Evolutionary conservation across 2,888 invertebrate species (phyloP).

Genomic region (Drosophila borealis): DNA sequence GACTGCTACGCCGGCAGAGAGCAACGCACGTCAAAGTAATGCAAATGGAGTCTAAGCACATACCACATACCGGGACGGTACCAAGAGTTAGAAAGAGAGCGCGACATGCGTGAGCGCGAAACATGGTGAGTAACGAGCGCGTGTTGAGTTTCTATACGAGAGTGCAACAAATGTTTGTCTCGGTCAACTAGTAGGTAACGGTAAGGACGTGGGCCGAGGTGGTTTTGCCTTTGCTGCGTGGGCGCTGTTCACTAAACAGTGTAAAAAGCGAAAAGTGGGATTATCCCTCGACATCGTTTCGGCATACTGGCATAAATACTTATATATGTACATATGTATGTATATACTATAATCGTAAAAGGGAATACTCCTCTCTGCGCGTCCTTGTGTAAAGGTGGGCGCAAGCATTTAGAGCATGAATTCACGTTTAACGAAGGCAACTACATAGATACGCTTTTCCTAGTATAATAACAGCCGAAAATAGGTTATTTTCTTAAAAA

Average conservation of each 20-base stretch:
- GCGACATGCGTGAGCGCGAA: conserved; percentile 22
- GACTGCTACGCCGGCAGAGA: conserved; percentile 28
- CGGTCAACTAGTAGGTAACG: conserved; percentile 45
- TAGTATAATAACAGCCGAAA: background rate
- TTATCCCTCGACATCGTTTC: conserved; percentile 55
- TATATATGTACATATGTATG: background rate
- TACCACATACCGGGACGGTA: background rate
- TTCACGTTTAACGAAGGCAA: background rate
- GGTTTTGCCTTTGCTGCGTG: conserved; percentile 46
- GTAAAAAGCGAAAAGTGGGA: conserved; percentile 57
- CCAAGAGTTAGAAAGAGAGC: conserved; percentile 10
- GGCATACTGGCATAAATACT: conserved; percentile 73
- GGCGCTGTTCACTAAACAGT: conserved; percentile 38
- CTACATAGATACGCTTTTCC: background rate
- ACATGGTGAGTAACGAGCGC: conserved; percentile 45
- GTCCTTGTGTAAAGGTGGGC: background rate
- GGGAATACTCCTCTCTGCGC: conserved; percentile 6
- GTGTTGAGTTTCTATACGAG: conserved; percentile 44
- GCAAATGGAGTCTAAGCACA: conserved; percentile 53
- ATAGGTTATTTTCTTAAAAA: background rate
- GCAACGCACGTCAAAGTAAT: conserved; percentile 13
- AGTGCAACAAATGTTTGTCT: conserved; percentile 71
- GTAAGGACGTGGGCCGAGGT: conserved; percentile 28
- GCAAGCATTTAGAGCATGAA: background rate
- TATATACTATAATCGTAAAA: conserved; percentile 6